A percentile compares a stretch with the other conserved stretches of the same genome.
These are phyloP conservation scores for Hydrotaea cyrtoneurina DNA, from an alignment of 2,888 invertebrate species.

Conservation along the genomic window DNA sequence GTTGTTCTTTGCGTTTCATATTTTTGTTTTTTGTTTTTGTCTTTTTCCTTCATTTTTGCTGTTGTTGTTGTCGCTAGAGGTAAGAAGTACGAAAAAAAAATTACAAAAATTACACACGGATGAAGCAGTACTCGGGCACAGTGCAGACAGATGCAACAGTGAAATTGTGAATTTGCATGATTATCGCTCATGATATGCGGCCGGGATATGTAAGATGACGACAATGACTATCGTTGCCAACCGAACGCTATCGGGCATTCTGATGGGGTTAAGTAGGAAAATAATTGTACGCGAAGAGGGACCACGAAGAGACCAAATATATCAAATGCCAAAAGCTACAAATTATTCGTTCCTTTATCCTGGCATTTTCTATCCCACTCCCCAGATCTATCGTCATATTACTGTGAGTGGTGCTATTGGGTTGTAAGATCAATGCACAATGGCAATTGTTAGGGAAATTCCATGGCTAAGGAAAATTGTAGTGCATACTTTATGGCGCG, in stretches of 20 bases:
- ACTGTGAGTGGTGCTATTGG: too few relatives aligned
- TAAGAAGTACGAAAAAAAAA: neutral
- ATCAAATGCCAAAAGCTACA: slow-evolving; percentile 12
- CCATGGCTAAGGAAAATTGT: too few relatives aligned
- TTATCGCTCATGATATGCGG: slow-evolving; percentile 26
- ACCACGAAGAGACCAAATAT: neutral
- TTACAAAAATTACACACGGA: slow-evolving; percentile 7
- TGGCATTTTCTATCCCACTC: neutral
- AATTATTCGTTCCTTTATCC: slow-evolving; percentile 22
- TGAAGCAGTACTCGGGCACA: neutral
- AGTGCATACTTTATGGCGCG: too few relatives aligned
- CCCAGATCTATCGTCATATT: neutral
- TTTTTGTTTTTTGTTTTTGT: too few relatives aligned
- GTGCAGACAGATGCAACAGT: slow-evolving; percentile 15
- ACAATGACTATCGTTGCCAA: neutral
- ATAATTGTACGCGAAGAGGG: slow-evolving; percentile 22
- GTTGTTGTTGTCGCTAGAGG: neutral
- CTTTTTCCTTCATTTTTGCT: neutral
- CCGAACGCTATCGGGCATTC: slow-evolving; percentile 26
- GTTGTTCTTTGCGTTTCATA: neutral
- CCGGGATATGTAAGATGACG: slow-evolving; percentile 12
- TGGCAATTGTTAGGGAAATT: too few relatives aligned
- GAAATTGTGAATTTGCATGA: slow-evolving; percentile 17
- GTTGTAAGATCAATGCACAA: too few relatives aligned
- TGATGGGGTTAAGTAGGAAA: slow-evolving; percentile 33